These are phyloP conservation scores for Hemichromis elongatus DNA, from an alignment of 2,113 vertebrate genomes.

Conservation along the genomic window DNA sequence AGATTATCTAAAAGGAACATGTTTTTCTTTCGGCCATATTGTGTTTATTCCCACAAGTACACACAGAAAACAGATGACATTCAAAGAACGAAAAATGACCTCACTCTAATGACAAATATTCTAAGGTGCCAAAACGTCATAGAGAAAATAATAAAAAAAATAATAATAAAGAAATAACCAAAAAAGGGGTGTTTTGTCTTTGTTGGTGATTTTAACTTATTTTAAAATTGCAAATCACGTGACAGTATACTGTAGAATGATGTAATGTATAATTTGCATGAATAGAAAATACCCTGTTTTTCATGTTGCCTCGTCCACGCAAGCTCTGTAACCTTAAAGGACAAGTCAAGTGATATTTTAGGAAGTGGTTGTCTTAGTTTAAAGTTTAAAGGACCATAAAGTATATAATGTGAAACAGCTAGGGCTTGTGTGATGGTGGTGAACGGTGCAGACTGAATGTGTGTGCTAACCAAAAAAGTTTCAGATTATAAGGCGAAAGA, in stretches of 20 bases:
- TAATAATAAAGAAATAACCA: neutral
- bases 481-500: neutral
- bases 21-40: constrained; percentile 58
- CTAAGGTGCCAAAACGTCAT: constrained; percentile 43
- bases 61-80: constrained; percentile 67
- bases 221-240: constrained; percentile 19
- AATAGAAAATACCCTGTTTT: constrained; percentile 78
- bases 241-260: constrained; percentile 48
- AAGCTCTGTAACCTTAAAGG: constrained; percentile 19
- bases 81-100: constrained; percentile 52
- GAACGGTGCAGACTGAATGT: neutral
- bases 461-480: neutral
- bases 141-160: constrained; percentile 28
- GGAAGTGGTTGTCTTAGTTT: neutral
- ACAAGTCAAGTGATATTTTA: neutral
- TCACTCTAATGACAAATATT: constrained; percentile 44
- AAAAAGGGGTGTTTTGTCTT: neutral
- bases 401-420: neutral
- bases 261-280: constrained; percentile 57
- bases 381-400: neutral
- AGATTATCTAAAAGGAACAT: constrained; percentile 43
- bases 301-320: constrained; percentile 54
- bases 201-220: neutral
- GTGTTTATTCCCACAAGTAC: constrained; percentile 74
- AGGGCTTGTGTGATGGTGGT: neutral